phyloP scores from a whole-genome alignment of 2,797 vertebrate species.

The Lithobates pipiens region DNA sequence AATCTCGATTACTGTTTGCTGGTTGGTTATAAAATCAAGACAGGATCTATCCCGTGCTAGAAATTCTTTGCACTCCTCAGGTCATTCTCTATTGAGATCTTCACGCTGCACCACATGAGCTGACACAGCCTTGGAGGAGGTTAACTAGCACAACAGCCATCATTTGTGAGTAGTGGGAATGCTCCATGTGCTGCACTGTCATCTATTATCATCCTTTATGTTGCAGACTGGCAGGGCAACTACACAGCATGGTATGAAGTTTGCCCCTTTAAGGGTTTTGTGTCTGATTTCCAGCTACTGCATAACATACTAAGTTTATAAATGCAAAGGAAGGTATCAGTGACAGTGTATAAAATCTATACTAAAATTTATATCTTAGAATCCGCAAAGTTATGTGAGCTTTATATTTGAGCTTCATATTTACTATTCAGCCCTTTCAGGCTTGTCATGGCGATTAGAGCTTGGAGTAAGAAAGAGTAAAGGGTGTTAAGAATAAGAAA shows the following conservation, averaged over 20 bases:
- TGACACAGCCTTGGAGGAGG: slow-evolving; percentile 81
- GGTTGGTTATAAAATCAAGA: slow-evolving; percentile 2
- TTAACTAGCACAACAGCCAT: slow-evolving; percentile 91
- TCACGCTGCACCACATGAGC: slow-evolving; percentile 84
- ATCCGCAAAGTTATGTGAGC: too few species aligned
- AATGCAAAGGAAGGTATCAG: neutral
- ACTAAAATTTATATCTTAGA: neutral
- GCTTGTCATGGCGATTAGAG: slow-evolving; percentile 18
- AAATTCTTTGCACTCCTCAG: slow-evolving; percentile 73
- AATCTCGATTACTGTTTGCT: slow-evolving; percentile 7
- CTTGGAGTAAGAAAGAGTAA: neutral
- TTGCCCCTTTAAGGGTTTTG: slow-evolving; percentile 55
- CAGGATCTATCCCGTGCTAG: slow-evolving; percentile 32
- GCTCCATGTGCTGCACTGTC: slow-evolving; percentile 83
- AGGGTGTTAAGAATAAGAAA: slow-evolving; percentile 9
- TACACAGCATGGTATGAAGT: slow-evolving; percentile 71
- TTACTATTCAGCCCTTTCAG: neutral
- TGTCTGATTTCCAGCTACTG: neutral
- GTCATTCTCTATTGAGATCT: slow-evolving; percentile 78
- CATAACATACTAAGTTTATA: neutral
- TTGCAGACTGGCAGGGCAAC: slow-evolving; percentile 73
- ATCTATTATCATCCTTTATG: slow-evolving; percentile 71
- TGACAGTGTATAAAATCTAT: neutral
- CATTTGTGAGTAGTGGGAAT: slow-evolving; percentile 98
- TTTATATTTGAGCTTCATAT: too few species aligned